Percentiles rank a stretch among this genome's conserved stretches.
Conservation (phyloP, 2,113 vertebrate genomes). For the Heptranchias perlo region DNA sequence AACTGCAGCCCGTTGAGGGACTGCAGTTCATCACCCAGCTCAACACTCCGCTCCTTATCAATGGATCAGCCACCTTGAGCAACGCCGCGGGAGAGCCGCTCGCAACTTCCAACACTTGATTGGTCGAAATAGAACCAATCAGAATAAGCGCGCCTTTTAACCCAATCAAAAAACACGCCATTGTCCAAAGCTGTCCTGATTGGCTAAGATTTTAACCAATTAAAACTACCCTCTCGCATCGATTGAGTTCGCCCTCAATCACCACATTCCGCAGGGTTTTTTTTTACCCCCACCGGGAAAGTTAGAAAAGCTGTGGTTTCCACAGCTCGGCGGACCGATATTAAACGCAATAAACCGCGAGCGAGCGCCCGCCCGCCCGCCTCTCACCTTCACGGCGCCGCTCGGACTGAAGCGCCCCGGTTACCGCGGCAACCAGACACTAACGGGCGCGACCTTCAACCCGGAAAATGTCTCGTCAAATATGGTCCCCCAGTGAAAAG, state of each 20-base stretch:
- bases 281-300: too few species aligned
- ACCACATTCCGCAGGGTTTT: too few species aligned
- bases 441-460: neutral
- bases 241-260: too few species aligned
- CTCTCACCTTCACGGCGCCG: neutral
- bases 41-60: too few species aligned
- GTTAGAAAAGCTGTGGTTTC: too few species aligned
- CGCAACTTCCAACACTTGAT: neutral
- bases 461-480: neutral
- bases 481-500: neutral
- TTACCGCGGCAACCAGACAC: neutral
- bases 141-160: neutral
- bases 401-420: neutral
- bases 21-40: neutral
- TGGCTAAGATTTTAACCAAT: neutral
- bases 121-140: neutral
- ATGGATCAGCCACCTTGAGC: neutral
- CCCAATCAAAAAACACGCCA: neutral
- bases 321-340: too few species aligned
- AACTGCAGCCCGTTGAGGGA: neutral
- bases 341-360: too few species aligned
- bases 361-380: neutral
- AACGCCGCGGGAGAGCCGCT: neutral
- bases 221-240: too few species aligned
- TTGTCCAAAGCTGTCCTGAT: neutral